Conservation (phyloP, 92 coral and sea anemone genomes). For the Diadumene lineata region DNA sequence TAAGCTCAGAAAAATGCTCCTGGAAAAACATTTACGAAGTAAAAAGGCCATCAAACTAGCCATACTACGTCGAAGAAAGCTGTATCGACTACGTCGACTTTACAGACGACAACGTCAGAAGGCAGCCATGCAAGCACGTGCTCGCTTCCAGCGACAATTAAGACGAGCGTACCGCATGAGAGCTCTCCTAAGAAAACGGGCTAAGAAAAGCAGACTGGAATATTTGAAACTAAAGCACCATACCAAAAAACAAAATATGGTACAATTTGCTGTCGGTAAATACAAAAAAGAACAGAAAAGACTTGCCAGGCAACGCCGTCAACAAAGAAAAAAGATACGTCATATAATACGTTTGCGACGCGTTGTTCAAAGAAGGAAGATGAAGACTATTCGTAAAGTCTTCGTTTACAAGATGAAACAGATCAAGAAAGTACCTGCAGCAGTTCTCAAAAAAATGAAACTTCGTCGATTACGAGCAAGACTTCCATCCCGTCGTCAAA, state of each 20-base stretch:
- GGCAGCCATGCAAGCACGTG: background rate
- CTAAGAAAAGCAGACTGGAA: constrained; percentile 7
- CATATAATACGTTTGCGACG: constrained; percentile 11
- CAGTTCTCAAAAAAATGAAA: constrained; percentile 2
- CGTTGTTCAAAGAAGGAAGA: background rate
- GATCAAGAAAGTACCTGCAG: constrained; percentile 1
- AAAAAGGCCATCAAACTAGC: constrained; percentile 5
- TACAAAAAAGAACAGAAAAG: constrained; percentile 4
- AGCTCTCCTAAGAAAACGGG: constrained; percentile 5
- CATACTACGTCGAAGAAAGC: constrained; percentile 2
- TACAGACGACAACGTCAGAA: background rate
- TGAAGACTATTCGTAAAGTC: background rate
- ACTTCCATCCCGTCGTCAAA: background rate
- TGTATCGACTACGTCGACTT: background rate
- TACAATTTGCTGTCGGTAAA: background rate
- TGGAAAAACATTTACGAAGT: background rate
- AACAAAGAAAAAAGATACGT: constrained; percentile 7
- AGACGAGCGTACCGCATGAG: constrained; percentile 3
- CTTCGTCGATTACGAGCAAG: constrained; percentile 14
- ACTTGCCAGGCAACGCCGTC: constrained; percentile 6
- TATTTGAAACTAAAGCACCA: background rate
- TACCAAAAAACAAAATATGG: constrained; percentile 8
- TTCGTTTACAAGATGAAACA: background rate
- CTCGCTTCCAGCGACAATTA: background rate
- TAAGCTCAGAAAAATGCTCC: constrained; percentile 7